phyloP scores from a whole-genome alignment of 2,888 invertebrate species.

The Drosophila dives region DNA sequence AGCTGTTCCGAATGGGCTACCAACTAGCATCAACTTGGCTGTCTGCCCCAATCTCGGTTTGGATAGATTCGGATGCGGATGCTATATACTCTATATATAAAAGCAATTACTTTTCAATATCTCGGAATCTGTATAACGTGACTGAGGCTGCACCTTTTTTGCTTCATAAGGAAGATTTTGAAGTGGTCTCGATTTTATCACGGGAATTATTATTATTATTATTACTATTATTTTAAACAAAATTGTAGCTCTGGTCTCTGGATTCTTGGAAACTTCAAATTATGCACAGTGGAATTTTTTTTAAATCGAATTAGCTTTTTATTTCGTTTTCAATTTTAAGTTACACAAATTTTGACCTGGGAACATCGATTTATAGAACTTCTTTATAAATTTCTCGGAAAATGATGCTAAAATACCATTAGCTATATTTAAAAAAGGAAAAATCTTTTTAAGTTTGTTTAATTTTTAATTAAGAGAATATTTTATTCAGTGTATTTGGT shows the following conservation, averaged over 20 bases:
- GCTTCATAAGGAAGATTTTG: neutral
- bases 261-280: neutral
- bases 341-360: neutral
- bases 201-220: neutral
- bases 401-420: neutral
- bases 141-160: neutral
- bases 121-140: neutral
- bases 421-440: neutral
- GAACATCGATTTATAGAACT: neutral
- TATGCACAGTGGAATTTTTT: neutral
- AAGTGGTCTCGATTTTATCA: neutral
- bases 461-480: constrained; percentile 19
- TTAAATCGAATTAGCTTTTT: neutral
- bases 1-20: constrained; percentile 31
- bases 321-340: neutral
- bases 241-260: neutral
- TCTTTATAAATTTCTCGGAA: neutral
- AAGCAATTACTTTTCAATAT: neutral
- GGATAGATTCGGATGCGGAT: neutral
- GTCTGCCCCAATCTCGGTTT: constrained; percentile 5
- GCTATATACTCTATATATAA: neutral
- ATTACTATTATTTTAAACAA: neutral
- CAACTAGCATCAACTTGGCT: constrained; percentile 45
- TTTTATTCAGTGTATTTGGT: constrained; percentile 1
- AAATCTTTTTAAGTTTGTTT: neutral